Base-by-base conservation (phyloP, 2,113 vertebrate genomes). In the Dissostichus mawsoni region DNA sequence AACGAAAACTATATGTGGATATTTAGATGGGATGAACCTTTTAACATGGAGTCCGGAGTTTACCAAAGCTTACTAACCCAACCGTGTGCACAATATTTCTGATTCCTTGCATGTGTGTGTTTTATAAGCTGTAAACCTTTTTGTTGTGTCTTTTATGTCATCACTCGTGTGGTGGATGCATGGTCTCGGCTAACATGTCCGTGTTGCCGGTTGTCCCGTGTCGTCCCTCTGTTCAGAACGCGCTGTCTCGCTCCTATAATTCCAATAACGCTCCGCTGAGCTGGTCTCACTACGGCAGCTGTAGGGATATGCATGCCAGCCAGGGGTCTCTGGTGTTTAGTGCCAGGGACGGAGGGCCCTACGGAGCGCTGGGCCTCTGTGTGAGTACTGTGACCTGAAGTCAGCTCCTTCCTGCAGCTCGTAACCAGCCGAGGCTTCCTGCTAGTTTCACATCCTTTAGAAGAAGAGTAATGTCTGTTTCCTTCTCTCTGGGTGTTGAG, bases 161-260 rank as follows among this genome's bases (percentile, higher is more conserved):
- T 72, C 73, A 59, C 75, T 83, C 80, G 56, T 89, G 36, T 16
- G 81, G 74, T 83, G 81, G 76, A 68, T 90, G 87, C 88, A 90
- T 90, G 90, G 65, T 69, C 72, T 23, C 78, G 82, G 33, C 80
- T 81, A 68, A 74, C 81, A 58, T 80, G 56, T 86, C n/a, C 25
- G 23, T 61, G 81, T 56, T 74, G 76, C 77, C 48, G 81, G 63
- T 78, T 69, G 69, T 61, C 56, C 76, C 68, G 6, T 86, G 69
- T 85, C 69, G 47, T 80, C 96, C 90, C 94, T 96, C 91, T 95
- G 96, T 96, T 97, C 96, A 99, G 98, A 99, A 94, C 81, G 93
- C 95, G 93, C 96, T 99, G 95, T 99, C 97, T 96, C 95, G 97
- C 95, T 99, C 98, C 96, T 97, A 96, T 98, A 97, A 97, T 96